Base-by-base conservation (phyloP, 2,113 vertebrate genomes). In the Thymallus thymallus region DNA sequence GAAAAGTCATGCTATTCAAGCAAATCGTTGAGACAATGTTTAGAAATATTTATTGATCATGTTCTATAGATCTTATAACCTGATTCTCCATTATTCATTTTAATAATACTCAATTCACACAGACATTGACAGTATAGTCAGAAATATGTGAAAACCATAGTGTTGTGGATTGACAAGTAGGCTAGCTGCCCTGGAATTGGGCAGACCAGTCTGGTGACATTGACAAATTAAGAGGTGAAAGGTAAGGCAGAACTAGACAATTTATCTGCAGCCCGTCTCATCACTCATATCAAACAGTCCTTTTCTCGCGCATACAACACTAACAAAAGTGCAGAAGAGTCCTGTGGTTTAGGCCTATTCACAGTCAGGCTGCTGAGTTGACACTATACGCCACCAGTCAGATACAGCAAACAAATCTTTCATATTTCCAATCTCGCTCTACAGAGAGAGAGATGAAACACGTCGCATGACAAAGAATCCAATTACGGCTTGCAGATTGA, bases 401-500 rank as follows among this genome's bases (percentile, higher is more conserved):
- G 56, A 22, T 22, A 60, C 20, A 9, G 13, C 0, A 18, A 16
- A 51, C 16, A 18, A 60, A 60, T 60, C n/a, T 2, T 5, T 72
- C 73, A 74, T 64, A 35, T 51, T 22, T 60, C 51, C 51, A 55
- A 20, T 55, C 18, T 55, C 56, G n/a, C 56, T 60, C 20, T 60
- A 22, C 6, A 60, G 51, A 55, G 35, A 55, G 6, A 55, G 73
- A 51, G 18, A 51, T 58, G 74, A 77, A 76, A 78, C n/a, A 9
- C 46, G 55, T 41, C 48, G 67, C 61, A 71, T 69, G 71, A 62
- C 71, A 71, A 76, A 76, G 73, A 78, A 85, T 74, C 60, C 75
- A 80, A 78, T 78, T 80, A 80, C 78, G 22, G 78, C 51, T 69
- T 60, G 56, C 73, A 74, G 73, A 75, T 45, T n/a, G 79, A 77